Evolutionary conservation across 2,797 vertebrate species (phyloP), one percentile per base, ranked within the genome.

Genomic region (Sebastes goodei): DNA sequence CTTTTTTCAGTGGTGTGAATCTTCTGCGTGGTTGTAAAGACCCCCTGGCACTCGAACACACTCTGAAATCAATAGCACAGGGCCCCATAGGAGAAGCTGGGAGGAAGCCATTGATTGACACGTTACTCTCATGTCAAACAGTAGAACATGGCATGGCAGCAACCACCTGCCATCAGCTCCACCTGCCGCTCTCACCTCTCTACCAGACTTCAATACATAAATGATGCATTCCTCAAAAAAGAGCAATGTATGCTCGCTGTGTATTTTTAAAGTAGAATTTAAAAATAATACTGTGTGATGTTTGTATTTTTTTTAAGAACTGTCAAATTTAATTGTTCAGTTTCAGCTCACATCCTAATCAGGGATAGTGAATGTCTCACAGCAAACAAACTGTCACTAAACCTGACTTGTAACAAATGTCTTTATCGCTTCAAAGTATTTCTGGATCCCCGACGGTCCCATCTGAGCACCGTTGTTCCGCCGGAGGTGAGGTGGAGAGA

Each of bases 81-180:
- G 93, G 90, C 89, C 93, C 92, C 92, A 88, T 79, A 93, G 92
- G 92, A 92, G 90, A 88, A 71, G 84, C 82, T 74, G 83, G 88
- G 90, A 92, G 94, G 93, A 93, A 92, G 93, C 92, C 94, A 95
- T 95, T 94, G 94, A 95, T 95, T 94, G 94, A 95, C 93, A 94
- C 71, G 77, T 91, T 92, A 77, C 86, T 89, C 91, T 90, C 87
- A 89, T 94, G 94, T 95, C 93, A 94, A 93, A 94, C 93, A 94
- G 87, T 81, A 83, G 61, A 93, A 91, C 93, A 90, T 93, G 92
- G 90, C 90, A 73, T 89, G 91, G 90, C 91, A 86, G 88, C 88
- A 86, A 90, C 90, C 91, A 92, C 94, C 93, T 93, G 93, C 90
- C 7, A 78, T 87, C 76, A 80, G 73, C 91, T 90, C 88, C 93